Conservation (phyloP, 2,888 invertebrate genomes). For the Pterostichus niger region DNA sequence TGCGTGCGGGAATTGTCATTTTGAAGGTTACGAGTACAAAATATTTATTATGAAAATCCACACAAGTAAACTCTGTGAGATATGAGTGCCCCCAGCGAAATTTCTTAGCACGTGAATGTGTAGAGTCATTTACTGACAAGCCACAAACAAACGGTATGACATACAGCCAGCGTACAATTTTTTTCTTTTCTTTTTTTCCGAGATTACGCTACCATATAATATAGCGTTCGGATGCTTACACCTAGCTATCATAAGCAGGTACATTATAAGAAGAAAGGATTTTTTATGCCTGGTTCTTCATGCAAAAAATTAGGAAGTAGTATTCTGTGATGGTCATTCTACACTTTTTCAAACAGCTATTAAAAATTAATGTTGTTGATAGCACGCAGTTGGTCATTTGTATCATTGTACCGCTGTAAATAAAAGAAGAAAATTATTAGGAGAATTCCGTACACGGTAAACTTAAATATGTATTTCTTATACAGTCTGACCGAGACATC, state of each 20-base stretch:
- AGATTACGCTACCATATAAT: constrained; percentile 56
- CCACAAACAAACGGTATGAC: constrained; percentile 65
- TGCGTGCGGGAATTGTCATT: too few relatives aligned
- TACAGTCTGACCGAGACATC: too few relatives aligned
- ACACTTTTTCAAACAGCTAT: constrained; percentile 20
- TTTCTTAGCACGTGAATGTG: constrained; percentile 35
- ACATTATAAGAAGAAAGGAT: constrained; percentile 55
- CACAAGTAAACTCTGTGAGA: too few relatives aligned
- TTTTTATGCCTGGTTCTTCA: constrained; percentile 30
- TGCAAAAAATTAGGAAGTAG: constrained; percentile 58
- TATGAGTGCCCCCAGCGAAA: too few relatives aligned
- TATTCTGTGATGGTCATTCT: constrained; percentile 45
- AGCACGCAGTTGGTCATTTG: constrained; percentile 9
- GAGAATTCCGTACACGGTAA: constrained; percentile 9
- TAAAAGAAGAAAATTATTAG: neutral
- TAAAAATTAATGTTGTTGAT: constrained; percentile 49
- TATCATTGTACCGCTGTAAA: neutral
- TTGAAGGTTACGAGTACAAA: too few relatives aligned
- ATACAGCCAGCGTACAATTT: constrained; percentile 61
- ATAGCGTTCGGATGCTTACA: constrained; percentile 56
- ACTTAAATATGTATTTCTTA: too few relatives aligned
- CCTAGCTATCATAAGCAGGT: constrained; percentile 50
- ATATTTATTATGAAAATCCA: too few relatives aligned
- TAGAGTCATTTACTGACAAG: constrained; percentile 56
- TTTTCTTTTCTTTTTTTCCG: constrained; percentile 42